Conservation (phyloP, 2,888 invertebrate species). For the Amaurobius ferox region DNA sequence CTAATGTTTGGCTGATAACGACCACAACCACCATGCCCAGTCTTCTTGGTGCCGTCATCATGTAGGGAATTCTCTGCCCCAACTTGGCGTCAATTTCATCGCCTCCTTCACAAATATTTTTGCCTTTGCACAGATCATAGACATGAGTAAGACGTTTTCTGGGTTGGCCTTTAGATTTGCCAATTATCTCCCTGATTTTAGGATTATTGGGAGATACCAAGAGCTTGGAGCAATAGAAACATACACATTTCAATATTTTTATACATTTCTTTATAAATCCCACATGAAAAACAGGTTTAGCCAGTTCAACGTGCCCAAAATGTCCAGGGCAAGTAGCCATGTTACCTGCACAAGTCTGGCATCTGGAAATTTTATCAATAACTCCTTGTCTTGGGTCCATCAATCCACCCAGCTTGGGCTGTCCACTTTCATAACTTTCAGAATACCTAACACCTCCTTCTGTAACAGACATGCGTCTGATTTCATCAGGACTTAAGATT, state of each 20-base stretch:
- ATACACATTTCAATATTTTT: slow-evolving; percentile 98
- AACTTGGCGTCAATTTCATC: slow-evolving; percentile 91
- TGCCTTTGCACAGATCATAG: slow-evolving; percentile 98
- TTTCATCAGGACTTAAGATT: slow-evolving; percentile 98
- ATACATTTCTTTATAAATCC: slow-evolving; percentile 98
- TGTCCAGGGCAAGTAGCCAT: slow-evolving; percentile 99
- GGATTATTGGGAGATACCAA: slow-evolving; percentile 94
- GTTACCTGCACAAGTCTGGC: slow-evolving; percentile 96
- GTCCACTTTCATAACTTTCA: slow-evolving; percentile 98
- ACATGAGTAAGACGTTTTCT: slow-evolving; percentile 95
- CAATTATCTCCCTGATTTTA: slow-evolving; percentile 94
- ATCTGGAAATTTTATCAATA: slow-evolving; percentile 93
- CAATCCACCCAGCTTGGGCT: slow-evolving; percentile 97
- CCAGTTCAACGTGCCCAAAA: slow-evolving; percentile 98
- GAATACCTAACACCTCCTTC: slow-evolving; percentile 97
- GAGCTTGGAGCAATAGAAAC: slow-evolving; percentile 98
- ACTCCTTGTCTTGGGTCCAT: slow-evolving; percentile 99
- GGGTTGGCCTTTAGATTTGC: slow-evolving; percentile 97
- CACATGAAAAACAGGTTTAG: slow-evolving; percentile 99
- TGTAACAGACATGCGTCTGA: slow-evolving; percentile 97
- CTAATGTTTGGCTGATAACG: slow-evolving; percentile 96
- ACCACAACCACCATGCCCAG: slow-evolving; percentile 96
- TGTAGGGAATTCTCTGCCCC: slow-evolving; percentile 41
- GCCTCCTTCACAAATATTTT: slow-evolving; percentile 98
- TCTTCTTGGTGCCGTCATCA: slow-evolving; percentile 67